phyloP scores from a whole-genome alignment of 2,888 invertebrate species.

The Notodromas monacha region DNA sequence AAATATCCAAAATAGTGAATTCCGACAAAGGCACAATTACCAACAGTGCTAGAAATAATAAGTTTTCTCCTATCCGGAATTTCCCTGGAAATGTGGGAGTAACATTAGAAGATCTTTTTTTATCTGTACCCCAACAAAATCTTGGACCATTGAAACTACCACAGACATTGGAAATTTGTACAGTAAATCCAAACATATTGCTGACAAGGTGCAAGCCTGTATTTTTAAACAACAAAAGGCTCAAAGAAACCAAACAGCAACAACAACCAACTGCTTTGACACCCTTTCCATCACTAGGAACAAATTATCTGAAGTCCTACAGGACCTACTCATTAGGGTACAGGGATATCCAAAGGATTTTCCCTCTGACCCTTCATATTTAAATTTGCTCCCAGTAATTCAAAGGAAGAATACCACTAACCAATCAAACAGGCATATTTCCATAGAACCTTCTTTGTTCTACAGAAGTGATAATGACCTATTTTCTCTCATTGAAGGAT shows the following conservation, averaged over 20 bases:
- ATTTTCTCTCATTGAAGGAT: constrained; percentile 1
- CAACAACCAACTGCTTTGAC: constrained; percentile 1
- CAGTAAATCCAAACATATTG: constrained; percentile 4
- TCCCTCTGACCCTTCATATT: constrained; percentile 4
- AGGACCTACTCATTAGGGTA: constrained; percentile 4
- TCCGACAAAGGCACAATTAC: constrained; percentile 2
- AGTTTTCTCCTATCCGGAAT: constrained; percentile 4
- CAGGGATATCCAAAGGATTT: constrained; percentile 4
- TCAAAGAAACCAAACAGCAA: constrained; percentile 4
- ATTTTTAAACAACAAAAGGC: constrained; percentile 4
- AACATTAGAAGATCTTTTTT: constrained; percentile 4
- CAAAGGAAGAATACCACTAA: constrained; percentile 4
- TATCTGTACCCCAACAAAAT: constrained; percentile 2
- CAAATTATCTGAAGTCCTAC: constrained; percentile 2
- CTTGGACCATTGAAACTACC: constrained; percentile 1
- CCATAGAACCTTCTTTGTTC: constrained; percentile 4
- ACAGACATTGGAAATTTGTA: constrained; percentile 4
- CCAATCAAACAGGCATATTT: constrained; percentile 2
- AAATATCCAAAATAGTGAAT: constrained; percentile 4
- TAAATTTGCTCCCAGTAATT: constrained; percentile 1
- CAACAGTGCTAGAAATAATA: constrained; percentile 4
- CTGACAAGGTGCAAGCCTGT: constrained; percentile 1
- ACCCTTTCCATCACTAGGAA: constrained; percentile 2
- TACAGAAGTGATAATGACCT: constrained; percentile 1
- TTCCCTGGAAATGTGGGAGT: constrained; percentile 4